These are phyloP conservation scores for Drosophila mimica DNA, from an alignment of 2,888 invertebrate genomes.

Conservation along the genomic window DNA sequence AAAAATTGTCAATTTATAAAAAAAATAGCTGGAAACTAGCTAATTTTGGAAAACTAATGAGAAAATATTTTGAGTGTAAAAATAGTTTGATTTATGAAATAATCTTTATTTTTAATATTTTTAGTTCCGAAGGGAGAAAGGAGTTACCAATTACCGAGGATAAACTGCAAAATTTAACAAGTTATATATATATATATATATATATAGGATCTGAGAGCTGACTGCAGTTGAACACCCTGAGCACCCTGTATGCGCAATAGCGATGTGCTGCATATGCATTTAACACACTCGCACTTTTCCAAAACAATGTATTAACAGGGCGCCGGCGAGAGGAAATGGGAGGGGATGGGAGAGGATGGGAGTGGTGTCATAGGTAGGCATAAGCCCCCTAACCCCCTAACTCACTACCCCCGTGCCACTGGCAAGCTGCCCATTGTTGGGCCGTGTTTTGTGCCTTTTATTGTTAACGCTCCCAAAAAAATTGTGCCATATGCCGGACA, in stretches of 20 bases:
- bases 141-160: not conserved
- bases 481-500: slow-evolving; percentile 78
- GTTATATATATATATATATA: too few relatives aligned
- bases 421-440: slow-evolving; percentile 46
- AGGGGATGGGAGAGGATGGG: not conserved
- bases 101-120: not conserved
- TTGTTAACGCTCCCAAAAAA: slow-evolving; percentile 66
- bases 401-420: not conserved
- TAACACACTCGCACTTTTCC: slow-evolving; percentile 48
- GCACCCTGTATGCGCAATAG: slow-evolving; percentile 60
- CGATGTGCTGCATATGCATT: slow-evolving; percentile 66
- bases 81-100: not conserved
- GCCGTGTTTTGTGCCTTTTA: slow-evolving; percentile 73
- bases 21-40: not conserved
- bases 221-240: slow-evolving; percentile 47
- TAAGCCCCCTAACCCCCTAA: not conserved
- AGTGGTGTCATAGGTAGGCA: slow-evolving; percentile 2
- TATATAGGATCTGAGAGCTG: not conserved
- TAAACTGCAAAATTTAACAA: not conserved
- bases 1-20: not conserved
- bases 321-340: not conserved
- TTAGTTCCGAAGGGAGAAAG: not conserved
- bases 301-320: slow-evolving; percentile 34
- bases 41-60: not conserved
- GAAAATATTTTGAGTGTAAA: not conserved